Base-by-base conservation (phyloP, 2,888 invertebrate species). In the Euplexia lucipara region DNA sequence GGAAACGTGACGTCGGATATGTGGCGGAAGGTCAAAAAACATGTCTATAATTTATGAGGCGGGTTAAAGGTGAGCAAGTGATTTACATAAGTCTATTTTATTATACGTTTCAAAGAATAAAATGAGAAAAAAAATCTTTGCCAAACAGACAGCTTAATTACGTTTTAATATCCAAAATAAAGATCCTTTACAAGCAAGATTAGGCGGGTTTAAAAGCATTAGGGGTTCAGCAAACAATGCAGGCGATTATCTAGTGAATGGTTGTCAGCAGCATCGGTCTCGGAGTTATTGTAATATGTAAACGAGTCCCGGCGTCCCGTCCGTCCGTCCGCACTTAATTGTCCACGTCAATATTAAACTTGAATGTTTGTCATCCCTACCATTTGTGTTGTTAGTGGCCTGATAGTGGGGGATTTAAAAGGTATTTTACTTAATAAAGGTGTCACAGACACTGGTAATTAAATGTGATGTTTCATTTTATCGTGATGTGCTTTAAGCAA, bases 141-240 rank as follows among this genome's bases (percentile, higher is more conserved):
- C 48, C 32, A 39, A 62, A 68, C 54, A 47, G 74, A 62, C 63
- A 63, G 60, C 69, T 78, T 81, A 81, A 81, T 81, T 62, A 75
- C 58, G 68, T 71, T 82, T 85, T 88, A 87, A 87, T 89, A 86
- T 87, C 84, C 82, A 79, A 89, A 87, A 92, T 92, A 91, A 90
- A 88, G 86, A 88, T 89, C 84, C 84, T 87, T 89, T 86, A 87
- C 86, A 87, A 86, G 82, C 83, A 73, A 90, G 91, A 91, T 90
- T 90, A 90, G 86, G 85, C 87, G 88, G 84, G 86, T 89, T 88
- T 91, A 88, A 91, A 89, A 88, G 89, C 92, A 91, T 92, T 91
- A 91, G 84, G 88, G 87, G 83, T 88, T 88, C 77, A 83, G 84
- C 83, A 89, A 91, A 92, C 91, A 92, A 92, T 91, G 88, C 86